These are phyloP conservation scores for Euphysa ruthae DNA, from an alignment of 30 jellyfish, hydroid and myxozoan species.

Conservation along the genomic window DNA sequence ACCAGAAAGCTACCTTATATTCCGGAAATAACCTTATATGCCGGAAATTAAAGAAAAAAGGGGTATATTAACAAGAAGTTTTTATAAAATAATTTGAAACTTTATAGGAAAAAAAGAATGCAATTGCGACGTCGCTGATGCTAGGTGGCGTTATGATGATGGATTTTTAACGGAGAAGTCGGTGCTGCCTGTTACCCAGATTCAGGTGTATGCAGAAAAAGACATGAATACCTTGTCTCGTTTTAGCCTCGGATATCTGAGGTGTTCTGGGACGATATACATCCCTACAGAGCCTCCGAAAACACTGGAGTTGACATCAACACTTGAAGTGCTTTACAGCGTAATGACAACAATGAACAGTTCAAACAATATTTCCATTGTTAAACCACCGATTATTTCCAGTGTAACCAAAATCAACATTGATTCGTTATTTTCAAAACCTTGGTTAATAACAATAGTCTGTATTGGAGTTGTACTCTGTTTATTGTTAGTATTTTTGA, in stretches of 20 bases:
- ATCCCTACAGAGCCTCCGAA: slow-evolving; percentile 51
- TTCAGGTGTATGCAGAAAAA: slow-evolving; percentile 58
- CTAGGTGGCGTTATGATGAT: slow-evolving; percentile 69
- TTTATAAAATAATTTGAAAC: too few relatives aligned
- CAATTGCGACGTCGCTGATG: slow-evolving; percentile 87
- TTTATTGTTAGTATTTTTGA: slow-evolving; percentile 59
- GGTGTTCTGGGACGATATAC: slow-evolving; percentile 80
- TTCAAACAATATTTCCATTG: not conserved
- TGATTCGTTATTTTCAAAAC: slow-evolving; percentile 78
- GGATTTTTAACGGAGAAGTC: slow-evolving; percentile 75
- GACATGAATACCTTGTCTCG: slow-evolving; percentile 52
- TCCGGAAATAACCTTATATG: too few relatives aligned
- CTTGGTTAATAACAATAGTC: slow-evolving; percentile 79
- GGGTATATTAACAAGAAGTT: too few relatives aligned
- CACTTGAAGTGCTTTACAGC: slow-evolving; percentile 9
- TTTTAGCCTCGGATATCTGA: slow-evolving; percentile 77
- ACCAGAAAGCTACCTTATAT: too few relatives aligned
- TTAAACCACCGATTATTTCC: not conserved
- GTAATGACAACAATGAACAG: not conserved
- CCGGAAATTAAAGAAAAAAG: too few relatives aligned
- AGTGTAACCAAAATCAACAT: slow-evolving; percentile 13
- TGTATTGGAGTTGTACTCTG: slow-evolving; percentile 81
- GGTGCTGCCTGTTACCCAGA: slow-evolving; percentile 70
- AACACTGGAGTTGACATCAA: not conserved
- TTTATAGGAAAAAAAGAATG: too few relatives aligned